A percentile compares a stretch with the other conserved stretches of the same genome.
Conservation (phyloP, 2,797 vertebrate genomes). For the Pyrrhura leucotis region DNA sequence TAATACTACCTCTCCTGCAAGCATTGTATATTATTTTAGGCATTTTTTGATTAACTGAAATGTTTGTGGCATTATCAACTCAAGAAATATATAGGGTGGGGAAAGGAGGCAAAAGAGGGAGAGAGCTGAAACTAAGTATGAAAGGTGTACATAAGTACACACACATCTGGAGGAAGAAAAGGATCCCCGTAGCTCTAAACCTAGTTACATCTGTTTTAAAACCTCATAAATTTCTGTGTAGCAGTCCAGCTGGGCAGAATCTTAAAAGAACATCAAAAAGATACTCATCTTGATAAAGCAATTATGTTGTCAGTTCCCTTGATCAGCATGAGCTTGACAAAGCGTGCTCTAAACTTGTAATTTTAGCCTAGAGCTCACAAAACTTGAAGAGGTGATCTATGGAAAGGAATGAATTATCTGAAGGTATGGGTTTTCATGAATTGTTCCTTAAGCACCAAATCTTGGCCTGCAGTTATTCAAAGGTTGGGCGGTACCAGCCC, state of each 20-base stretch:
- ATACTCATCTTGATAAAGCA: conserved; percentile 18
- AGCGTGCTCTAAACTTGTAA: conserved; percentile 29
- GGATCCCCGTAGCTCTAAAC: conserved; percentile 38
- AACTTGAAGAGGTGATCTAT: conserved; percentile 30
- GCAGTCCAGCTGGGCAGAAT: conserved; percentile 12
- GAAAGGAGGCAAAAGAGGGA: background rate
- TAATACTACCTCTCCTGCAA: background rate
- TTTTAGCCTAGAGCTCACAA: conserved; percentile 52
- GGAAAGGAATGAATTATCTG: conserved; percentile 15
- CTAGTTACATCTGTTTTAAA: conserved; percentile 48
- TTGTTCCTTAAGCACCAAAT: conserved; percentile 8
- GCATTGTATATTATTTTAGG: background rate
- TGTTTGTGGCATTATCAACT: background rate
- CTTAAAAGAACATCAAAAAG: conserved; percentile 23
- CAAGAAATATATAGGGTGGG: background rate
- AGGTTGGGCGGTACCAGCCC: conserved; percentile 1
- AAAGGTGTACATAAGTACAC: background rate
- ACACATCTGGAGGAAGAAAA: conserved; percentile 46
- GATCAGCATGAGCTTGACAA: conserved; percentile 50
- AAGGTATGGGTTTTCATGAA: background rate
- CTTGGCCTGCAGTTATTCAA: conserved; percentile 31
- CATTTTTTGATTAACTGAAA: conserved; percentile 4
- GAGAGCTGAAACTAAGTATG: background rate
- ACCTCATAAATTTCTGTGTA: conserved; percentile 19
- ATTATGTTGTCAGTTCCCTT: conserved; percentile 36